These are phyloP conservation scores for Strix uralensis DNA, from an alignment of 2,113 vertebrate species.

Conservation along the genomic window DNA sequence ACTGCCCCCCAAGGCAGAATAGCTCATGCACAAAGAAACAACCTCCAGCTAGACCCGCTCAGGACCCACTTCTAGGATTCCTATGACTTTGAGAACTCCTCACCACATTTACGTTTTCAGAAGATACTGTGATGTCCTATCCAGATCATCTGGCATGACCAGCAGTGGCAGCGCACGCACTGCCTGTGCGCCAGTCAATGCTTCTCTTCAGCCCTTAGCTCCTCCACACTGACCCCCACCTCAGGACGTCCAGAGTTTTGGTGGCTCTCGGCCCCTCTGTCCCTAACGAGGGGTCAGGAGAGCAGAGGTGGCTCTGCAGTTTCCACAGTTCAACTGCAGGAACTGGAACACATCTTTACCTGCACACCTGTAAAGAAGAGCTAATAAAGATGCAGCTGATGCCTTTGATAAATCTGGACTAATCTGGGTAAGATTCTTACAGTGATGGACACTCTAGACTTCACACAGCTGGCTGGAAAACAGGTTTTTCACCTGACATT, in stretches of 20 bases:
- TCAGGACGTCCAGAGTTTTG: accelerated
- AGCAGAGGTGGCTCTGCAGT: not conserved
- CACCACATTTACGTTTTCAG: not conserved
- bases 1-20: not conserved
- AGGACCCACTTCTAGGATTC: not conserved
- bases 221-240: not conserved
- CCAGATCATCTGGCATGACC: not conserved
- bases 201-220: not conserved
- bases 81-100: not conserved
- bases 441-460: not conserved
- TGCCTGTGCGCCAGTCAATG: accelerated
- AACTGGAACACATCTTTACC: not conserved
- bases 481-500: not conserved
- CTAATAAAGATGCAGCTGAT: not conserved
- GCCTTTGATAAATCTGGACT: not conserved
- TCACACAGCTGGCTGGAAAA: not conserved
- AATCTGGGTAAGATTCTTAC: not conserved
- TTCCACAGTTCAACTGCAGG: not conserved
- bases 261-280: not conserved
- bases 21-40: not conserved
- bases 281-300: not conserved
- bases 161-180: not conserved
- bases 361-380: not conserved
- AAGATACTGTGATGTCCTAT: not conserved
- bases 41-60: not conserved